These are phyloP conservation scores for Clitarchus hookeri DNA, from an alignment of 2,888 invertebrate genomes.

Conservation along the genomic window DNA sequence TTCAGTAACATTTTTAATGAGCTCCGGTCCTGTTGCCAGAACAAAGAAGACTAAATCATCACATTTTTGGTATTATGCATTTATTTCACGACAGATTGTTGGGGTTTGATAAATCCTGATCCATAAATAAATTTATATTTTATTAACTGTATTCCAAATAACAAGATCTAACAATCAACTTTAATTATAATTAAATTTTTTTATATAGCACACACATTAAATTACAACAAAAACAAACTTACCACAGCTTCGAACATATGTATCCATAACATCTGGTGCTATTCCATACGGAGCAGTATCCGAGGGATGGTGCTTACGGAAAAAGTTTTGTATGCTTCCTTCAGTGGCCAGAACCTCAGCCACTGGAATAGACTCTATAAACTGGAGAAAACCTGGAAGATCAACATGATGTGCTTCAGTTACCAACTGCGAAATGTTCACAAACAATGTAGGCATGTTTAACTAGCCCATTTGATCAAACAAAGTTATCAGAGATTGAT, in stretches of 20 bases:
- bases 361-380: conserved; percentile 89
- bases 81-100: no score
- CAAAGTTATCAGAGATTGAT: background rate
- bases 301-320: conserved; percentile 86
- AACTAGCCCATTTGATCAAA: background rate
- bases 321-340: conserved; percentile 91
- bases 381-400: conserved; percentile 82
- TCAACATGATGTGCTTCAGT: background rate
- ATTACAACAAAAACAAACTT: conserved; percentile 43
- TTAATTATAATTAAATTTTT: no score
- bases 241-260: conserved; percentile 92
- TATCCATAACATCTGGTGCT: conserved; percentile 93
- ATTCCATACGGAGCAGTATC: conserved; percentile 90
- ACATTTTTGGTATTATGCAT: no score
- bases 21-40: no score
- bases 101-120: no score
- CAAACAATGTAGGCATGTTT: no score
- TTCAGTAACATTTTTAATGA: no score
- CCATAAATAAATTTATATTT: no score
- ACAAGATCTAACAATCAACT: no score
- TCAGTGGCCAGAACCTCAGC: conserved; percentile 88
- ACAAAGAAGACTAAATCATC: no score
- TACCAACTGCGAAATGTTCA: background rate
- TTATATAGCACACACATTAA: no score
- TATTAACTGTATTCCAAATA: no score